Conservation (phyloP, 1,140 invertebrate genomes). For the Geopemphigus sp. region DNA sequence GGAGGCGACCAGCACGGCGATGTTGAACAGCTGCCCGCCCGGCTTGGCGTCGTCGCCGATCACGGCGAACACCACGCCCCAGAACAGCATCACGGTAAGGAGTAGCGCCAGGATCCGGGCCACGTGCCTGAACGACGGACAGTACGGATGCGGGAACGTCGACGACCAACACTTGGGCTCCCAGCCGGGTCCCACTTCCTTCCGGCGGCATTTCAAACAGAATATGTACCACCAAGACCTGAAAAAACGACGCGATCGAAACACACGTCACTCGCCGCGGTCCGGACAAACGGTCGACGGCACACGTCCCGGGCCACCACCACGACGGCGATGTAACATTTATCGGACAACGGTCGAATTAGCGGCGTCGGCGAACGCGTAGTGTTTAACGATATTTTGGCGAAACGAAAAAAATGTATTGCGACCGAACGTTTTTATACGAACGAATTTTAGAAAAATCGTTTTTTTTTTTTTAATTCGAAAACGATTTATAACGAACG, state of each 20-base stretch:
- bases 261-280: too few species aligned
- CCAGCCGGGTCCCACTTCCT: slow-evolving; percentile 70
- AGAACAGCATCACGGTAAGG: slow-evolving; percentile 70
- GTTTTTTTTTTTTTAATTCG: too few species aligned
- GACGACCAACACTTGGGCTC: slow-evolving; percentile 72
- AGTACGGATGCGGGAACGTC: slow-evolving; percentile 76
- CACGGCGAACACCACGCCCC: slow-evolving; percentile 71
- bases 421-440: too few species aligned
- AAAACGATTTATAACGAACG: too few species aligned
- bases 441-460: too few species aligned
- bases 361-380: too few species aligned
- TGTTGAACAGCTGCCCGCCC: slow-evolving; percentile 75
- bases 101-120: slow-evolving; percentile 68
- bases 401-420: too few species aligned
- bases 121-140: slow-evolving; percentile 74
- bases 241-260: slow-evolving; percentile 22
- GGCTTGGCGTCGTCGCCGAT: slow-evolving; percentile 72
- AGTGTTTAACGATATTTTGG: too few species aligned
- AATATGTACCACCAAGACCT: slow-evolving; percentile 74
- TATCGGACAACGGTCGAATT: too few species aligned
- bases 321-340: too few species aligned
- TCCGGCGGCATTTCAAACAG: slow-evolving; percentile 68
- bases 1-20: slow-evolving; percentile 71
- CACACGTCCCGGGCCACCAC: too few species aligned
- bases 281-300: too few species aligned